Conservation (phyloP, 2,888 invertebrate species). For the Dione juno region DNA sequence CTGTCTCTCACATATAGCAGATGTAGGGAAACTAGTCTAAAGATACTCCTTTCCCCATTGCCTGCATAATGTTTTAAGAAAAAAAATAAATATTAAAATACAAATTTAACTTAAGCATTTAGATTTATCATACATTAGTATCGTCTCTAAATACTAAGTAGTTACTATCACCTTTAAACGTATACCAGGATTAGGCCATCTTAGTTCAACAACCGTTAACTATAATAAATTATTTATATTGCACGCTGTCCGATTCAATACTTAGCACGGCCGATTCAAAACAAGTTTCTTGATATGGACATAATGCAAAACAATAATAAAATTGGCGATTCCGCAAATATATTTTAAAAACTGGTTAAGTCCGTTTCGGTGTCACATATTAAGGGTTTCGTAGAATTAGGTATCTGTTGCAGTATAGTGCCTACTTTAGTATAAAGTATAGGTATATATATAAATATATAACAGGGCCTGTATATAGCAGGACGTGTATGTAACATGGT, state of each 20-base stretch:
- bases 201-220: constrained; percentile 26
- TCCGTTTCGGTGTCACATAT: neutral
- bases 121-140: neutral
- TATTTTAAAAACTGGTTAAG: constrained; percentile 8
- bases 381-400: constrained; percentile 2
- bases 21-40: neutral
- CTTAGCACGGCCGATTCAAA: constrained; percentile 19
- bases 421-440: neutral
- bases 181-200: constrained; percentile 24
- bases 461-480: too few species aligned
- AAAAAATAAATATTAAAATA: neutral
- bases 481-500: too few species aligned
- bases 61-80: too few species aligned
- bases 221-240: constrained; percentile 30
- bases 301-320: constrained; percentile 24
- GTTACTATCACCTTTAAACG: neutral
- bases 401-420: neutral
- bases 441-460: too few species aligned
- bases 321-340: constrained; percentile 18
- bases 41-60: too few species aligned
- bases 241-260: constrained; percentile 27
- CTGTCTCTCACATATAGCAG: neutral
- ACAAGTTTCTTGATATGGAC: constrained; percentile 22
- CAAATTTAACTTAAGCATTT: neutral
- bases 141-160: neutral